Percentiles rank a stretch among this genome's conserved stretches.
These are phyloP conservation scores for pig (Sus scrofa) DNA, from an alignment of 2,113 vertebrate species.

Conservation along the genomic window T2T-Sscrofa CM000812.6:285258001-285258500, in stretches of 20 bases:
- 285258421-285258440: not conserved
- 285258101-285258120: not conserved
- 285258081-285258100: not conserved
- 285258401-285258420: not conserved
- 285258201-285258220: not conserved
- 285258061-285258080: no score
- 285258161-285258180: not conserved
- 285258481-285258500: not conserved
- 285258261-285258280: not conserved
- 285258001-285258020: no score
- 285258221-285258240: not conserved
- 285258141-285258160: not conserved
- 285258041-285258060: no score
- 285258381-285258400: not conserved
- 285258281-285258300: not conserved
- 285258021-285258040: no score
- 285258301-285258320: not conserved
- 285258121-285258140: not conserved
- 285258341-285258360: no score
- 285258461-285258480: not conserved
- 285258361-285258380: not conserved
- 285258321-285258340: not conserved
- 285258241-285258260: not conserved
- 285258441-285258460: no score
- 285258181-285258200: not conserved